Percentiles rank a stretch among this genome's conserved stretches.
These are phyloP conservation scores for Melanotus villosus DNA, from an alignment of 2,888 invertebrate genomes.

Conservation along the genomic window DNA sequence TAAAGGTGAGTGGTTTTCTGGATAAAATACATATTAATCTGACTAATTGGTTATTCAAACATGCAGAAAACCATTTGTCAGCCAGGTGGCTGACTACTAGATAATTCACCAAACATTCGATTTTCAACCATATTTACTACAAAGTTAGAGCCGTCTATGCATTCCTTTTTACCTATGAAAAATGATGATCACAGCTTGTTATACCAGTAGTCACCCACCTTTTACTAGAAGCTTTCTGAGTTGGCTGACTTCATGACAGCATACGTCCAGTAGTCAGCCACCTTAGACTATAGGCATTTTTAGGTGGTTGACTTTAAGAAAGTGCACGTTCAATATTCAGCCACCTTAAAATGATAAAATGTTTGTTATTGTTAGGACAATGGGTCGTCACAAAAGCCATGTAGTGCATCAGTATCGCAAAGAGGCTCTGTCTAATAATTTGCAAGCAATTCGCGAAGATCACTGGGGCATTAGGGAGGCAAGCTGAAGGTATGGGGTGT, in stretches of 20 bases:
- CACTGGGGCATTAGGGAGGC: too few species aligned
- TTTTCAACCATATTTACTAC: not conserved
- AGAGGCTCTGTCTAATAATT: too few species aligned
- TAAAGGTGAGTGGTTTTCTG: too few species aligned
- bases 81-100: not conserved
- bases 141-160: not conserved
- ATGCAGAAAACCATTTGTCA: constrained; percentile 2
- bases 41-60: not conserved
- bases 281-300: too few species aligned
- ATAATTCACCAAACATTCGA: not conserved
- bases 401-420: too few species aligned
- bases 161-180: not conserved
- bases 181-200: not conserved
- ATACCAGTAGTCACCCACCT: too few species aligned
- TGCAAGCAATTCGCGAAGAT: too few species aligned
- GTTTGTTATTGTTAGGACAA: not conserved
- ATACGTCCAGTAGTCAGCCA: not conserved
- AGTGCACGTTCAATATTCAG: not conserved
- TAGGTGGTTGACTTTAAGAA: not conserved
- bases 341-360: not conserved
- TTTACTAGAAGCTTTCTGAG: too few species aligned
- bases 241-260: not conserved
- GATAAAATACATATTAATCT: too few species aligned
- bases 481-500: too few species aligned
- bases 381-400: not conserved